Conservation (phyloP, 2,888 invertebrate species). For the Stramonita haemastoma region DNA sequence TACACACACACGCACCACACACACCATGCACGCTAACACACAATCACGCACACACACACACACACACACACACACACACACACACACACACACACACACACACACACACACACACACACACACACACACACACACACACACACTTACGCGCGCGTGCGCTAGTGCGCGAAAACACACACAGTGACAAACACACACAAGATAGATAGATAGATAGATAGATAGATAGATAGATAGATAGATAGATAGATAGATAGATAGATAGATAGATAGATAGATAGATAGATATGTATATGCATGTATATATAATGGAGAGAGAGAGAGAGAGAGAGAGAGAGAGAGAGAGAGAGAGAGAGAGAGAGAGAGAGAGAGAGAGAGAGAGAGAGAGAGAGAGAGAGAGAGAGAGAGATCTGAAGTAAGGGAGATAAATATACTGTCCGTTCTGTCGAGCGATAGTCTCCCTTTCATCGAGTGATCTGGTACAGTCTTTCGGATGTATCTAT, state of each 20-base stretch:
- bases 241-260: not conserved
- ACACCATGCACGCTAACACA: conserved; percentile 1
- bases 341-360: not conserved
- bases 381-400: not conserved
- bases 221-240: not conserved
- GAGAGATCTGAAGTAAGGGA: not conserved
- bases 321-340: not conserved
- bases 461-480: no score
- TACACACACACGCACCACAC: conserved; percentile 8
- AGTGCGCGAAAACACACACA: not conserved
- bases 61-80: not conserved
- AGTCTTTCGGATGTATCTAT: no score
- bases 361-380: not conserved
- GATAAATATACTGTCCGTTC: not conserved
- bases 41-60: conserved; percentile 11
- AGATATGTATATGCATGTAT: not conserved
- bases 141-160: not conserved
- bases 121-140: not conserved
- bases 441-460: not conserved
- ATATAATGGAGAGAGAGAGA: not conserved
- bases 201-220: not conserved
- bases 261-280: not conserved
- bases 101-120: not conserved
- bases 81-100: not conserved
- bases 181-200: no score